Evolutionary conservation across 2,797 vertebrate species (phyloP), one percentile per base, ranked within the genome.

Genomic region (Tinamus major): DNA sequence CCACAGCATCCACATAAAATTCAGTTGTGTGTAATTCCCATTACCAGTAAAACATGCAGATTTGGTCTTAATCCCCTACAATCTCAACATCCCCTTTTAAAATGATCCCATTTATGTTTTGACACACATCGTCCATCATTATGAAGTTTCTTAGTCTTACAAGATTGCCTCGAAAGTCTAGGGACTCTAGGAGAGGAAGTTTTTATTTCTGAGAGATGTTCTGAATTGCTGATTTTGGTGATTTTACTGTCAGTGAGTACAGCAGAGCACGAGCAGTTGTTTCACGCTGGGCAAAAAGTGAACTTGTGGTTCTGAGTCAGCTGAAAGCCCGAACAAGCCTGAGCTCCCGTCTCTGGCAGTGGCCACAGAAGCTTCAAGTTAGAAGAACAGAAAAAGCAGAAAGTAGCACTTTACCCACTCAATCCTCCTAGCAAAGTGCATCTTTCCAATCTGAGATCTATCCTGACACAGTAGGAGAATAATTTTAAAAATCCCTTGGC

Each of bases 291-390:
- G 56, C 6, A 20, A 59, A 74, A 86, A 81, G 46, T 55, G 63
- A 88, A 86, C 70, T 70, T 63, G 77, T 82, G 84, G 0, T 48
- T 49, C 85, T 93, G 83, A 85, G 79, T 90, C 85, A 84, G 91
- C 88, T 42, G 63, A 90, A 86, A 79, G 77, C 82, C 4, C 83
- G 74, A 78, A 94, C 91, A 95, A 94, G 94, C 79, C 94, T 1
- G 2, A 87, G 70, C 89, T 94, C 42, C 92, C 87, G 10, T 84
- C 59, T 81, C 82, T 92, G 79, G 74, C 63, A 75, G 39, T 46
- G 58, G 51, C 83, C 80, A 84, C 70, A 86, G 77, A 74, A 76
- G 67, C 27, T 81, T 91, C 24, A 69, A 31, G 5, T 55, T 31
- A 1, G 14, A 55, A 76, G 49, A 84, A 65, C 33, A 67, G 85